These are phyloP conservation scores for Campylomormyrus tamandua DNA, from an alignment of 2,113 vertebrate species.

Conservation along the genomic window DNA sequence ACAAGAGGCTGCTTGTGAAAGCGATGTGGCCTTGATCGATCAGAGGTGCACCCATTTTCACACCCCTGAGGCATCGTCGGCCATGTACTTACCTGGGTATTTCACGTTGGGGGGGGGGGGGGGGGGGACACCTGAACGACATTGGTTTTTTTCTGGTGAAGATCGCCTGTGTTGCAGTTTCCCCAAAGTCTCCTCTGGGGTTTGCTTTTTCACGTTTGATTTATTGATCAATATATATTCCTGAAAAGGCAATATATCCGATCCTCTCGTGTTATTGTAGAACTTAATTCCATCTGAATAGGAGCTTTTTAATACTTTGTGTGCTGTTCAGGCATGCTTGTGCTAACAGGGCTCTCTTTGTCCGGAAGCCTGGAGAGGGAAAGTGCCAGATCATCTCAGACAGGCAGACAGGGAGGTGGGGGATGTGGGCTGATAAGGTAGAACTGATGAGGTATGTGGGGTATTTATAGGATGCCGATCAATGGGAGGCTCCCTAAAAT, in stretches of 20 bases:
- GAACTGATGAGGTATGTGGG: background rate
- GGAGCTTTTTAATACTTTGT: background rate
- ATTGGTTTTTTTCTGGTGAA: background rate
- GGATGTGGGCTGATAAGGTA: background rate
- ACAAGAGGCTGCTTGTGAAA: background rate
- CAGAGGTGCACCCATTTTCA: background rate
- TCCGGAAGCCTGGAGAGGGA: background rate
- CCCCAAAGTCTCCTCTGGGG: background rate
- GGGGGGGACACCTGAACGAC: background rate
- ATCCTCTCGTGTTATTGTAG: background rate
- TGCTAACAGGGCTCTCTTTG: background rate
- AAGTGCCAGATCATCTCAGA: background rate
- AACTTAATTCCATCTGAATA: background rate
- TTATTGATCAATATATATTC: background rate
- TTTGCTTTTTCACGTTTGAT: background rate
- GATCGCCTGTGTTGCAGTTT: background rate
- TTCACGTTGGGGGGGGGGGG: background rate
- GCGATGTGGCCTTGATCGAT: background rate
- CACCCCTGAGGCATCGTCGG: background rate
- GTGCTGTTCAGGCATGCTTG: background rate
- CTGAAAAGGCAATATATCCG: background rate
- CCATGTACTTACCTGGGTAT: background rate
- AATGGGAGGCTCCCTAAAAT: background rate
- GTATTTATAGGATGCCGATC: background rate
- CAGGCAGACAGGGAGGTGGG: background rate